Evolutionary conservation across 1,140 invertebrate genomes (phyloP), one percentile per base, ranked within the genome.

Genomic region (Zaprionus ghesquierei): DNA sequence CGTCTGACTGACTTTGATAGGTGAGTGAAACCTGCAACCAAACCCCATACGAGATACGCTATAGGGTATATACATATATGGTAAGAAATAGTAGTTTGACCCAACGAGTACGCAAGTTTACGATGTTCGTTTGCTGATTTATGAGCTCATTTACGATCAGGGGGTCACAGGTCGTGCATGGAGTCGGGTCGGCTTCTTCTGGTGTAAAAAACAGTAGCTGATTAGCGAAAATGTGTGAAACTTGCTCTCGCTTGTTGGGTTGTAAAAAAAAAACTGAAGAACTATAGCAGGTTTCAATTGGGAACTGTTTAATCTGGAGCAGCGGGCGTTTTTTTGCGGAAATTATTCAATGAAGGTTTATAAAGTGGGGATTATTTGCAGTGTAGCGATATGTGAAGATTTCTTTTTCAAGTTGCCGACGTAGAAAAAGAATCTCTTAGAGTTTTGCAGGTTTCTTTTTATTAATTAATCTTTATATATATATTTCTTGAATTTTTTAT

Each of bases 1-100:
- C 95, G 98, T 91, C 94, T 99, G 73, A 98, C 97, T 69, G 98
- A 99, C 92, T 97, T 98, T 93, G 97, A 98, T 97, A 94, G 90
- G 90, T 91, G 55, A 89, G 90, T 80, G 18, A 22, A 6, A 35
- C 13, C 27, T 2, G 27, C 25, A 50, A 3, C 1, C 12, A 13
- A 10, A 3, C 27, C n/a, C 9, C n/a, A 13, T 15, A 31, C 15
- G 27, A 53, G 25, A 27, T 23, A 51, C 29, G 25, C 23, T 33
- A 31, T n/a, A n/a, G n/a, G 6, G 5, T 29, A 29, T 29, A n/a
- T n/a, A n/a, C n/a, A n/a, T n/a, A n/a, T 29, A 29, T 29, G 5
- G 4, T 29, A 41, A 50, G 23, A 49, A 46, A 41, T 15, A 49
- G 60, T 75, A 76, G 82, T 84, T 79, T 79, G 71, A 59, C 58